Conservation (phyloP, 2,797 vertebrate species). For the Notolabrus celidotus region DNA sequence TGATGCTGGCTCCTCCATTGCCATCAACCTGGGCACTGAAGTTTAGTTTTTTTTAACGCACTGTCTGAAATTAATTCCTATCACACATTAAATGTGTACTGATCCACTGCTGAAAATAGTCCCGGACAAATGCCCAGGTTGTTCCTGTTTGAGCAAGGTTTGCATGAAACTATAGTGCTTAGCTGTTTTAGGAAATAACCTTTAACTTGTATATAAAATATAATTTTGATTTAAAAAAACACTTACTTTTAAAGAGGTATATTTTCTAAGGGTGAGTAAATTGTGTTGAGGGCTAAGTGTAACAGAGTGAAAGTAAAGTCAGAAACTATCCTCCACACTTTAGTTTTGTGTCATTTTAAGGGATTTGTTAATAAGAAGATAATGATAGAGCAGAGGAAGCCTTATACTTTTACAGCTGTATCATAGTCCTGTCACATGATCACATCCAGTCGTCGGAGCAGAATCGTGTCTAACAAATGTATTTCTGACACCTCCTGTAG, state of each 20-base stretch:
- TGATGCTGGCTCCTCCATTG: neutral
- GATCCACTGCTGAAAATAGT: conserved; percentile 12
- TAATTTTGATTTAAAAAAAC: neutral
- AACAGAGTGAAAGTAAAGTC: too few species aligned
- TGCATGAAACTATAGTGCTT: neutral
- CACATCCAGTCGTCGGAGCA: neutral
- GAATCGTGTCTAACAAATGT: neutral
- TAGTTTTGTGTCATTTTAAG: too few species aligned
- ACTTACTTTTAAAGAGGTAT: conserved; percentile 1
- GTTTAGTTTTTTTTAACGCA: neutral
- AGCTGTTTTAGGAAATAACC: neutral
- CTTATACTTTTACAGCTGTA: neutral
- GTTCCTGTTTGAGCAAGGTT: neutral
- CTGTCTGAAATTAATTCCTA: neutral
- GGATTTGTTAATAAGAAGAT: too few species aligned
- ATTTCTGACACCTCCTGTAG: conserved; percentile 2
- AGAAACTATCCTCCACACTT: too few species aligned
- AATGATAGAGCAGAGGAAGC: too few species aligned
- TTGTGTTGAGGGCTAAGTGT: neutral
- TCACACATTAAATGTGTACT: neutral
- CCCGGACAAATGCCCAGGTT: neutral
- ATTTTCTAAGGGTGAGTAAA: neutral
- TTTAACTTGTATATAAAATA: neutral
- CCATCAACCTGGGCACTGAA: neutral
- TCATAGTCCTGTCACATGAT: neutral